These are phyloP conservation scores for Orthosia gothica DNA, from an alignment of 2,888 invertebrate genomes.

Conservation along the genomic window DNA sequence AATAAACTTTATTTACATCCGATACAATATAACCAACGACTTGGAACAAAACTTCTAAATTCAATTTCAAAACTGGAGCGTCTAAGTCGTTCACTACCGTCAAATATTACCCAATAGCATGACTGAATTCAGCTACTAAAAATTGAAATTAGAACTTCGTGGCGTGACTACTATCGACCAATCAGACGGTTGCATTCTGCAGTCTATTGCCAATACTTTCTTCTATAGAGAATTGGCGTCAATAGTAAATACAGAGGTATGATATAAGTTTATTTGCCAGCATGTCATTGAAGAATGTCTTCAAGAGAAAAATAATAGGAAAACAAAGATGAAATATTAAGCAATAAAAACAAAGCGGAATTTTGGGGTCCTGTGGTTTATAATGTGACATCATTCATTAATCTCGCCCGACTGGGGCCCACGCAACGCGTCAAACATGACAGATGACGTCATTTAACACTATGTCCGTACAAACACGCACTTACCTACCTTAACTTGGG, in stretches of 20 bases:
- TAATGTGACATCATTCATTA: constrained; percentile 84
- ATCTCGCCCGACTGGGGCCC: constrained; percentile 74
- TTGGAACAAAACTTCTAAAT: constrained; percentile 57
- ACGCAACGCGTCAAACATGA: constrained; percentile 72
- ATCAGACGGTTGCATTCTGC: constrained; percentile 59
- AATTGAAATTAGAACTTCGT: constrained; percentile 68
- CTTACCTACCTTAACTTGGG: constrained; percentile 32
- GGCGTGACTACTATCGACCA: constrained; percentile 64
- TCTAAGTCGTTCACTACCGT: constrained; percentile 56
- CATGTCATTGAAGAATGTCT: neutral
- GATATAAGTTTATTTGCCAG: neutral
- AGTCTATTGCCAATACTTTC: constrained; percentile 52
- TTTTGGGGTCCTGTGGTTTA: constrained; percentile 79
- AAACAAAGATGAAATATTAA: constrained; percentile 41
- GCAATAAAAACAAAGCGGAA: constrained; percentile 82
- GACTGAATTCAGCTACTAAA: constrained; percentile 68
- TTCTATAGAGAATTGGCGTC: constrained; percentile 29
- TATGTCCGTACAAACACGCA: constrained; percentile 69
- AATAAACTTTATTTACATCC: constrained; percentile 19
- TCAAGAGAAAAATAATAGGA: constrained; percentile 4
- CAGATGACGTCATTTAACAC: constrained; percentile 83
- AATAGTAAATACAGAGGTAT: constrained; percentile 24
- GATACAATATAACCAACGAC: constrained; percentile 27
- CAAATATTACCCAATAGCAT: constrained; percentile 69
- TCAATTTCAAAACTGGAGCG: constrained; percentile 67